phyloP scores from a whole-genome alignment of 1,140 invertebrate genomes.

The Diploscapter pachys region DNA sequence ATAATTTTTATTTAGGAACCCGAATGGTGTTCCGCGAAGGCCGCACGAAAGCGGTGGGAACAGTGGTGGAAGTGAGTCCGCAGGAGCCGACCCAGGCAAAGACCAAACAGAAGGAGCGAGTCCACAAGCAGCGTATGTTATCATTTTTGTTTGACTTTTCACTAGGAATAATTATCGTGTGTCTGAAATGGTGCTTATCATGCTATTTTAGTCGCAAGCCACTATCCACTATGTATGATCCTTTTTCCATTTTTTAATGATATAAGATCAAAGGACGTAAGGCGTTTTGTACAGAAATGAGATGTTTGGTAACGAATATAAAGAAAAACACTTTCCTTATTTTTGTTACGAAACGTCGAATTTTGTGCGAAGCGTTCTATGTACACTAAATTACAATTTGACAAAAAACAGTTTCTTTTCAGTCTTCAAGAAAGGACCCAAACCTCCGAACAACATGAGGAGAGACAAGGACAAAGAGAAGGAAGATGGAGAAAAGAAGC shows the following conservation, averaged over 20 bases:
- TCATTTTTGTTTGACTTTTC: background rate
- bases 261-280: background rate
- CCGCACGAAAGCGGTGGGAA: constrained; percentile 88
- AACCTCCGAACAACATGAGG: constrained; percentile 31
- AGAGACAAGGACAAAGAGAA: constrained; percentile 21
- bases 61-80: constrained; percentile 48
- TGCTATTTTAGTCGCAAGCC: background rate
- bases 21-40: constrained; percentile 94
- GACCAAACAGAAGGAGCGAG: constrained; percentile 19
- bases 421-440: constrained; percentile 17
- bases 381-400: no score
- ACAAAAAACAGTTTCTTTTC: background rate
- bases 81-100: constrained; percentile 6
- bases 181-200: constrained; percentile 5
- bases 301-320: no score
- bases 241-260: background rate
- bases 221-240: background rate
- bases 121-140: constrained; percentile 5
- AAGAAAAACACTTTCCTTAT: no score
- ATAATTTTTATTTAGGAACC: constrained; percentile 67
- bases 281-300: no score
- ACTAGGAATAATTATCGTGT: background rate
- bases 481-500: background rate
- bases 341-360: no score
- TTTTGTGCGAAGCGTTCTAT: no score